A percentile compares a stretch with the other conserved stretches of the same genome.
These are phyloP conservation scores for Gobio gobio DNA, from an alignment of 2,113 vertebrate genomes.

Conservation along the genomic window DNA sequence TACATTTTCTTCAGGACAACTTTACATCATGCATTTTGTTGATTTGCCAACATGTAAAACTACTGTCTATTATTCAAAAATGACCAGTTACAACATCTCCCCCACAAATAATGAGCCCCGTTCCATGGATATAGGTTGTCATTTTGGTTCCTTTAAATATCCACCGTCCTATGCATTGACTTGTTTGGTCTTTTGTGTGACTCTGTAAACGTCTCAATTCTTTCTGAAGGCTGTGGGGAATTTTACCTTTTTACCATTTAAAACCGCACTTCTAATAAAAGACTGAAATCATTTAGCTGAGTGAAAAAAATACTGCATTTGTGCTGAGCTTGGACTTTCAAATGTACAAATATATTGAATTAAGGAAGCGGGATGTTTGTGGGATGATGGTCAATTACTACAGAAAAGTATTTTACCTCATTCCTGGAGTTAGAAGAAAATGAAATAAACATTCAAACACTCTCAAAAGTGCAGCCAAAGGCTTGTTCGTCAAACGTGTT, in stretches of 20 bases:
- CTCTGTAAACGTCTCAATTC: too few relatives aligned
- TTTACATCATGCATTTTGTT: too few relatives aligned
- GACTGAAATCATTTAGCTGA: not conserved
- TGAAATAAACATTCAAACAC: not conserved
- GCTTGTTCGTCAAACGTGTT: too few relatives aligned
- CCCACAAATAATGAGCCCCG: too few relatives aligned
- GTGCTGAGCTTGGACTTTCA: not conserved
- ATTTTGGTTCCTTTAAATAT: too few relatives aligned
- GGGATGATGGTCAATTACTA: not conserved
- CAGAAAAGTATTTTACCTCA: not conserved
- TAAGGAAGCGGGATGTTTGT: not conserved
- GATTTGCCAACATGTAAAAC: too few relatives aligned
- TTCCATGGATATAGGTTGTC: too few relatives aligned
- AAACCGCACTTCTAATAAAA: not conserved
- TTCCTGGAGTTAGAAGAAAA: not conserved
- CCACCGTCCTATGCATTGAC: too few relatives aligned
- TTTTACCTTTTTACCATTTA: not conserved
- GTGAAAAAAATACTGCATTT: not conserved
- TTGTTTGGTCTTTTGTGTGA: not conserved
- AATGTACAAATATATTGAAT: not conserved
- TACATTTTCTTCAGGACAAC: too few relatives aligned
- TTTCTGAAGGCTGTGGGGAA: not conserved
- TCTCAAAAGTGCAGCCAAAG: not conserved
- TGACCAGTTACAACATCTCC: too few relatives aligned
- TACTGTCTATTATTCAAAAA: too few relatives aligned